These are phyloP conservation scores for Drosophila histrio DNA, from an alignment of 2,888 invertebrate genomes.

Conservation along the genomic window DNA sequence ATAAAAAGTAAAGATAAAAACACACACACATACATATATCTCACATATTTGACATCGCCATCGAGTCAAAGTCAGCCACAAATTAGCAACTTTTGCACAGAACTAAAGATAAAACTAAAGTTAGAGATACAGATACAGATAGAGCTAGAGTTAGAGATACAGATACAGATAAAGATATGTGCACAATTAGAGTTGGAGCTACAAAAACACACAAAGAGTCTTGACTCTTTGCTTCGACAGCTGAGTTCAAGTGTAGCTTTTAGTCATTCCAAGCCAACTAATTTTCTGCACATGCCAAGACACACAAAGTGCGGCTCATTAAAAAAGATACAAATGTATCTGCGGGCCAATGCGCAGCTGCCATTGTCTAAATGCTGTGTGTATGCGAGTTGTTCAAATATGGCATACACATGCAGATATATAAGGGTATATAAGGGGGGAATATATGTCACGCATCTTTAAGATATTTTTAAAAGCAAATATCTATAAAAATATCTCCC, in stretches of 20 bases:
- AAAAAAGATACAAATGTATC: constrained; percentile 48
- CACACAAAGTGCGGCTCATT: constrained; percentile 32
- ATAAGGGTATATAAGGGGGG: neutral
- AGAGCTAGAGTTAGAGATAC: constrained; percentile 2
- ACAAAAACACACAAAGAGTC: constrained; percentile 26
- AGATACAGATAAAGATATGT: constrained; percentile 12
- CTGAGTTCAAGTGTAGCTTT: constrained; percentile 45
- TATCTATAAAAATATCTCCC: neutral
- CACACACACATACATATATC: neutral
- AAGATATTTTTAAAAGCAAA: neutral
- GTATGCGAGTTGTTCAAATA: no score
- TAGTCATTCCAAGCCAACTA: constrained; percentile 31
- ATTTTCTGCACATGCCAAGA: constrained; percentile 29
- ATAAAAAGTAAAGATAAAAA: neutral
- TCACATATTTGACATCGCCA: constrained; percentile 4
- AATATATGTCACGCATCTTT: neutral
- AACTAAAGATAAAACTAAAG: constrained; percentile 7
- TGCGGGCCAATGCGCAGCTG: constrained; percentile 2
- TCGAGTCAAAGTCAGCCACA: constrained; percentile 9
- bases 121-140: neutral
- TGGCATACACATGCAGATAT: neutral
- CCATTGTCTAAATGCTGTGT: neutral
- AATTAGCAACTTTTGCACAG: constrained; percentile 32
- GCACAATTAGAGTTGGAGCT: neutral
- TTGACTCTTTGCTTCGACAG: constrained; percentile 42